Base-by-base conservation (phyloP, 2,888 invertebrate genomes). In the Elmis aenea region DNA sequence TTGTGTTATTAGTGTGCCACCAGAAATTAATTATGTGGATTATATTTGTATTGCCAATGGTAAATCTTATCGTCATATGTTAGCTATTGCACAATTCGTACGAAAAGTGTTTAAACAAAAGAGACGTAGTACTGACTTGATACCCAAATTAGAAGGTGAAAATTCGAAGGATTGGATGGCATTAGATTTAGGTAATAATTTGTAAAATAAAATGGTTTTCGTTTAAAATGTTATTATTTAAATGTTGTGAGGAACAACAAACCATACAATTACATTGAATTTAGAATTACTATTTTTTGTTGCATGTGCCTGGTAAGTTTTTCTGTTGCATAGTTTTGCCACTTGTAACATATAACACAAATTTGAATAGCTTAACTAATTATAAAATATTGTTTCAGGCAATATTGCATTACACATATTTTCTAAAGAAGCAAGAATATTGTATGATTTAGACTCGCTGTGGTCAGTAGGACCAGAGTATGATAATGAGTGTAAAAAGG, bases 381-480 rank as follows among this genome's bases (percentile, higher is more conserved):
- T 1, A 4, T 20, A 5, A 9, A 10, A 31, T 32, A 20, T 10
- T 22, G 10, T n/a, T 75, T 18, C 67, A 91, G 92, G 91, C 43
- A 95, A 94, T 61, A 93, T 95, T 54, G 87, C 87, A 3, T 67
- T 96, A 16, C 95, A 96, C 58, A 77, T 96, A 49, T 90, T 95
- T 66, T 79, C 83, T 15, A 72, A 74, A 6, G 72, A 79, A 48
- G 74, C 78, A 1, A 73, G 96, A 50, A 66, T 72, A 45, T 59
- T 71, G 3, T 94, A 92, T 64, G 93, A 95, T 67, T 72, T 96
- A 46, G 96, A 96, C 66, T 84, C 85, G 0, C 68, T 96, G 18
- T 96, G 95, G 96, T 75, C 87, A 21, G 79, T 93, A 10, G 95
- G 95, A 2, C 68, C 80, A 0, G 75, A 87, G 56, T 88, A 75